Base-by-base conservation (phyloP, 2,113 vertebrate genomes). In the Dicaeum eximium region DNA sequence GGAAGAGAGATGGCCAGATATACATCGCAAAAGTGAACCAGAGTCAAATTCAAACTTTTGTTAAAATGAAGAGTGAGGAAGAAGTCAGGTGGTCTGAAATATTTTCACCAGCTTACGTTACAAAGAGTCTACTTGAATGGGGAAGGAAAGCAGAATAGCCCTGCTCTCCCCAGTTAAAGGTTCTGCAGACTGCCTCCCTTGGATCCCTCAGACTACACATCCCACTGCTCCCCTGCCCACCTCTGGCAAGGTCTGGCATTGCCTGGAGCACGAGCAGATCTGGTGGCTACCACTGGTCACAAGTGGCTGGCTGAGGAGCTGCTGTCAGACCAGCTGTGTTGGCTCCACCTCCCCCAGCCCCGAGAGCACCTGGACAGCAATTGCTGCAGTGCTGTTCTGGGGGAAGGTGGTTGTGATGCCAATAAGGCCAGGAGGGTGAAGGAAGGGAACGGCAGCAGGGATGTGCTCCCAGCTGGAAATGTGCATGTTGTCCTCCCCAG, bases 381-480 rank as follows among this genome's bases (percentile, higher is more conserved):
- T 1, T 42, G 50, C 16, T 22, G 33, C 11, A 0, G 23, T 7
- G 37, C 20, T 35, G 37, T 0, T 11, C 18, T 23, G 58, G 44
- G 56, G 44, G 21, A 48, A 78, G 28, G n/a, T 37, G 66, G 23
- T 20, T 27, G 25, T 38, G 42, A 24, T 48, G n/a, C 70, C 58
- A 72, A 25, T 9, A 51, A 75, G 16, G 57, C 33, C 69, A 72
- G 83, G 70, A 86, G 94, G 56, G 79, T 73, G 80, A 93, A 81
- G 64, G 53, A 95, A 95, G 70, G 92, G 67, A 96, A 94, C 9
- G 75, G 86, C 48, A 90, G 81, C 62, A 78, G 75, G 90, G 65
- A 94, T 2, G 8, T 42, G 58, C n/a, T 95, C 91, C 90, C 78
- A 96, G 88, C 53, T 83, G 90, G 92, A 97, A 95, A 96, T 40